phyloP scores from a whole-genome alignment of 2,113 vertebrate species.

The Sapajus apella region DNA sequence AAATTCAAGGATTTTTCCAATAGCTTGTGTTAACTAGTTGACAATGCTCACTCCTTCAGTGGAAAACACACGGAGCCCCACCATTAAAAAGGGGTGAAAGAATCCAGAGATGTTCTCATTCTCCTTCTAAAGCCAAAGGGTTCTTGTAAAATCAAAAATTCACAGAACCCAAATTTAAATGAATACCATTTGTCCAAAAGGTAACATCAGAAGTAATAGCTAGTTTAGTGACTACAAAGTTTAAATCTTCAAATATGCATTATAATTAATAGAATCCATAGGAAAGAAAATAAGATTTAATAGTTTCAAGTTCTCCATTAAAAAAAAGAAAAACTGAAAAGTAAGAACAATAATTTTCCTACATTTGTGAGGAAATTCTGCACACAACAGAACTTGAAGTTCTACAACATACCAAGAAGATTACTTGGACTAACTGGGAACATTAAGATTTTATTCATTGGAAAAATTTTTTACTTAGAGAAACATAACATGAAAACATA shows the following conservation, averaged over 20 bases:
- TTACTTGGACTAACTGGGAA: constrained; percentile 3
- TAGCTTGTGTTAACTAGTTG: constrained; percentile 80
- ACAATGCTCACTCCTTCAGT: constrained; percentile 71
- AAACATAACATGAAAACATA: background rate
- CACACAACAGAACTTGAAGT: constrained; percentile 18
- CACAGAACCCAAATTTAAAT: constrained; percentile 52
- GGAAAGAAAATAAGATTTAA: background rate
- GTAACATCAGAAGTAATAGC: constrained; percentile 15
- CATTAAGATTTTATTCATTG: constrained; percentile 12
- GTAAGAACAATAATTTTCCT: background rate
- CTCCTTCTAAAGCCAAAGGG: constrained; percentile 57
- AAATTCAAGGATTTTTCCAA: constrained; percentile 73
- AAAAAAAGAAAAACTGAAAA: constrained; percentile 24
- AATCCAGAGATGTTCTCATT: constrained; percentile 71
- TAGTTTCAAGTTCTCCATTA: background rate
- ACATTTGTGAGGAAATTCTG: constrained; percentile 33
- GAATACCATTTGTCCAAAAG: constrained; percentile 28
- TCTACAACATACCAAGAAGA: background rate
- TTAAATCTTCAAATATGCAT: background rate
- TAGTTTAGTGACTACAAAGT: background rate
- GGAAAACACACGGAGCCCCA: constrained; percentile 68
- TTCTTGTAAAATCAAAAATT: constrained; percentile 76
- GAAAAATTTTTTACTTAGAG: constrained; percentile 51
- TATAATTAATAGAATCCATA: constrained; percentile 15
- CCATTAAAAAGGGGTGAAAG: constrained; percentile 72